phyloP scores from a whole-genome alignment of 2,888 invertebrate genomes.

The Theristus sp. region DNA sequence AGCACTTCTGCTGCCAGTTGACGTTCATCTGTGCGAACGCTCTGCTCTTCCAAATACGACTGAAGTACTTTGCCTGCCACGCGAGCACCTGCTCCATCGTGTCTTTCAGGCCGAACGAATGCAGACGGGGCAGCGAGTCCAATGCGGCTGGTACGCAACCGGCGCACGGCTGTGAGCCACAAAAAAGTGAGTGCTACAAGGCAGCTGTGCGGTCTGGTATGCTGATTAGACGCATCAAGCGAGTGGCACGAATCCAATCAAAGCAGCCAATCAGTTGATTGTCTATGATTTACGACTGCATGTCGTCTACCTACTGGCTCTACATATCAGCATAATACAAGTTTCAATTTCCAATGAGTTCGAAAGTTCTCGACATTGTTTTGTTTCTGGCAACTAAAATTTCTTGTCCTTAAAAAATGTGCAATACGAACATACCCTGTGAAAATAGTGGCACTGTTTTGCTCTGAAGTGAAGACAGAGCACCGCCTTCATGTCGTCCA shows the following conservation, averaged over 20 bases:
- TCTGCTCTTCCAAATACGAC: conserved; percentile 72
- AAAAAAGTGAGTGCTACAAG: too few relatives aligned
- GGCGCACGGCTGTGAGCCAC: conserved; percentile 67
- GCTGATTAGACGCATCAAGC: too few relatives aligned
- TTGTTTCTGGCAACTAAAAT: too few relatives aligned
- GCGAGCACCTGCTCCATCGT: conserved; percentile 58
- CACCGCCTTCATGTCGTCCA: conserved; percentile 77
- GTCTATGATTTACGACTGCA: too few relatives aligned
- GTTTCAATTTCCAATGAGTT: too few relatives aligned
- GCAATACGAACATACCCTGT: conserved; percentile 44
- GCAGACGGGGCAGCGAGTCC: conserved; percentile 64
- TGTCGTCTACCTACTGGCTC: too few relatives aligned
- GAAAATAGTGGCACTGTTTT: conserved; percentile 82
- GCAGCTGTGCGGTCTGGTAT: too few relatives aligned
- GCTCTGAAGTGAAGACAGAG: conserved; percentile 66
- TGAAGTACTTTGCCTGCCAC: conserved; percentile 70
- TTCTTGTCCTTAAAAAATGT: conserved; percentile 5
- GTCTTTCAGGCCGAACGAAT: conserved; percentile 55
- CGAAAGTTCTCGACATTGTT: too few relatives aligned
- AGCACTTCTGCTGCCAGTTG: conserved; percentile 37
- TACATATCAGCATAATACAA: too few relatives aligned
- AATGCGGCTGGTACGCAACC: conserved; percentile 66
- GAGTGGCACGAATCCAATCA: too few relatives aligned
- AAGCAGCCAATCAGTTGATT: too few relatives aligned
- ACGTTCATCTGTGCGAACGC: conserved; percentile 65